Evolutionary conservation across 64 coral and sea anemone genomes (phyloP), one percentile per base, ranked within the genome.

Genomic region (Montipora capricornis): DNA sequence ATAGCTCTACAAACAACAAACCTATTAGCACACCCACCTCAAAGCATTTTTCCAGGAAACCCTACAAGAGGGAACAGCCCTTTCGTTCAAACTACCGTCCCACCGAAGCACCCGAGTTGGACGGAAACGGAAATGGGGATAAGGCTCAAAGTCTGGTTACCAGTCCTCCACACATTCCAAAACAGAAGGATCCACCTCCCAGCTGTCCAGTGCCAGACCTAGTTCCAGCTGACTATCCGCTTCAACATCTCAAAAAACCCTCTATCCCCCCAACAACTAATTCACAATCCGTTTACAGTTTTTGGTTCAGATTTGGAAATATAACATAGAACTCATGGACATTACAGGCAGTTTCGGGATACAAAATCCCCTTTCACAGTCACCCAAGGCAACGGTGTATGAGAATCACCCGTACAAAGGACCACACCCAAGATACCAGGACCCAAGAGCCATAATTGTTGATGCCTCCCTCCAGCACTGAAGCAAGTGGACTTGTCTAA

Each of bases 291-390:
- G 82, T 85, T 68, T 70, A 69, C 45, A 19, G 12, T 67, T 47
- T 45, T 71, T 85, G 47, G 26, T 70, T 26, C 64, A 87, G 20
- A 90, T 81, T 16, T 80, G 89, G 89, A 49, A 90, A 50, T 49
- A 79, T 81, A 90, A 90, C 77, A 80, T 49, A 77, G 73, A 73
- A 77, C 16, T 74, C n/a, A 44, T 80, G 73, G 51, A 64, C 88
- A 47, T 71, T 90, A 53, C 55, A 90, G 47, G 80, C 88, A 47
- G 78, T 90, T 64, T 45, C 26, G 45, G 88, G 76, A 59, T 90
- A 90, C 88, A 68, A 90, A 75, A 90, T 90, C 29, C 76, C 88
- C 55, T 80, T 90, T 90, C 22, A 58, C 75, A 75, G 70, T 20
- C 85, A 8, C 19, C 85, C 69, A 73, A 75, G 88, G n/a, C 88